Evolutionary conservation across 2,113 vertebrate genomes (phyloP).

Genomic region (Baryphthengus martii): DNA sequence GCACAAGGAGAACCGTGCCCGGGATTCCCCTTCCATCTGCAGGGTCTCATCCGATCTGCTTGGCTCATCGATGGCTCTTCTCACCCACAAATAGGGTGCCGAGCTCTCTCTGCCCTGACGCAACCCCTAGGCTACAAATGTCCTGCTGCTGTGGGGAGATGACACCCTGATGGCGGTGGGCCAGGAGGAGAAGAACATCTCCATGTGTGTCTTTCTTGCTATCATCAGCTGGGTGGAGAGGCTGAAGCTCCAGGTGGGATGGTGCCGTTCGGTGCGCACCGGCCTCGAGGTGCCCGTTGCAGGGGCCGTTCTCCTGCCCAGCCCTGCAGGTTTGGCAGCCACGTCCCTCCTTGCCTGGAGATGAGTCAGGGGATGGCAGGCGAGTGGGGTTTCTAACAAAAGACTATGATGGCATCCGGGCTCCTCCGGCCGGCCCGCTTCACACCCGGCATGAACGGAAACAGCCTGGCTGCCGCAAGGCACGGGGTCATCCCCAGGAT

Average conservation of each 20-base stretch:
- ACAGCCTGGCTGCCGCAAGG: not conserved
- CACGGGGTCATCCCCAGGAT: not conserved
- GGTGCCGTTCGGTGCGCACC: rapidly evolving
- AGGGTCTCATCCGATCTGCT: not conserved
- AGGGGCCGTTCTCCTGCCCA: not conserved
- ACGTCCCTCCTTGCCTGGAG: not conserved
- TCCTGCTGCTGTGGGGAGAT: not conserved
- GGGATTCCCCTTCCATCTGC: not conserved
- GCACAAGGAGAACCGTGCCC: not conserved
- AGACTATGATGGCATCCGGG: not conserved
- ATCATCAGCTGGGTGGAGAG: not conserved
- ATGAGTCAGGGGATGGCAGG: conserved; percentile 6
- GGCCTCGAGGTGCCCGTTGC: not conserved
- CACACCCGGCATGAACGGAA: not conserved
- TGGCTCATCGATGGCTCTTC: rapidly evolving
- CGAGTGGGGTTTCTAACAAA: not conserved
- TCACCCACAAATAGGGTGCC: not conserved
- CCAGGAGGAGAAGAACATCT: not conserved
- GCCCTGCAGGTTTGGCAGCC: not conserved
- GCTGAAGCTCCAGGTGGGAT: not conserved
- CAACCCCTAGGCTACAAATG: not conserved
- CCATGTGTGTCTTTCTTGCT: not conserved
- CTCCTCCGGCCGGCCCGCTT: not conserved
- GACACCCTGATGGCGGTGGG: rapidly evolving
- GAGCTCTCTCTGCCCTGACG: not conserved